Base-by-base conservation (phyloP, 2,113 vertebrate genomes). In the Grallaria varia region DNA sequence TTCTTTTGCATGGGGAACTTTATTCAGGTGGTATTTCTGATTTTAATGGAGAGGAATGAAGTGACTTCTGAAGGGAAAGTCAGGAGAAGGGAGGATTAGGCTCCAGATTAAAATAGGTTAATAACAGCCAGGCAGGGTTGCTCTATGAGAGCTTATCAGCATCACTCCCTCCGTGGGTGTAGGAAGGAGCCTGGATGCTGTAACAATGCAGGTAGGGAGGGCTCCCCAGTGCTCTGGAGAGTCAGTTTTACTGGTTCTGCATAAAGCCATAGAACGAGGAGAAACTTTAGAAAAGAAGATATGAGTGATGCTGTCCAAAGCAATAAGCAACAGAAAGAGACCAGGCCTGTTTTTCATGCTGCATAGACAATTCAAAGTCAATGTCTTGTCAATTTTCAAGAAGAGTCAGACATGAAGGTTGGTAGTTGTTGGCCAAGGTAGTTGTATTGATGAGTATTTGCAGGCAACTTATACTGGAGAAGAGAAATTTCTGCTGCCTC, bases 41-140 rank as follows among this genome's bases (percentile, higher is more conserved):
- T 30, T 31, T 12, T 10, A 39, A 58, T 3, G 18, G 62, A 82
- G 76, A 42, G 3, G 52, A 76, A 40, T 64, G 8, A 60, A 90
- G 63, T 31, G 2, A 11, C 45, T n/a, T n/a, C 33, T 64, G 49
- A 78, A 84, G 66, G 22, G 22, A 12, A 90, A 64, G 44, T 12
- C 4, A 80, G 44, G 58, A 76, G 53, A 60, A 79, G n/a, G 13
- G 19, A 93, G 37, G 63, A 90, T 93, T 95, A 94, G 56, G 27
- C 10, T 60, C 15, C 82, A 64, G 81, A 77, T 82, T 93, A 47
- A 89, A 84, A 87, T 28, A 12, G 14, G 55, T 93, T 89, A 93
- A 87, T 78, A 78, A 63, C 30, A 82, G 31, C 39, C 35, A 79
- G 50, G 9, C 30, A 68, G n/a, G 75, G 20, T 5, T 64, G 39